phyloP scores from a whole-genome alignment of 1,140 invertebrate genomes.

The Proales similis region DNA sequence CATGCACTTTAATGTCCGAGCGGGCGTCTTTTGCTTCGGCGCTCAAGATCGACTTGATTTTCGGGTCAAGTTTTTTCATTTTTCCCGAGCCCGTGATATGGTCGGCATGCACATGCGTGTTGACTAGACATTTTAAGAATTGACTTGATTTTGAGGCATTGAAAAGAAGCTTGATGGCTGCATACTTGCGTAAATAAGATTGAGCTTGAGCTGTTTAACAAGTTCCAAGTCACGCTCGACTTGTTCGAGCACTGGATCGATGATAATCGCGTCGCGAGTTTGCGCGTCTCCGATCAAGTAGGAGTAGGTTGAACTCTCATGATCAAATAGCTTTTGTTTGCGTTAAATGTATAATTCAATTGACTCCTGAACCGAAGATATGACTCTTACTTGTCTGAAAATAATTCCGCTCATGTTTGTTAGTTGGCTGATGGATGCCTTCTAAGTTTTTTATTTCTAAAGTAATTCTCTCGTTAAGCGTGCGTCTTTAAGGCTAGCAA shows the following conservation, averaged over 20 bases:
- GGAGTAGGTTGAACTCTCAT: slow-evolving; percentile 82
- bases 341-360: too few species aligned
- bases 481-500: too few species aligned
- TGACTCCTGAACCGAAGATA: too few species aligned
- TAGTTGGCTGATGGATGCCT: too few species aligned
- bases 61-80: slow-evolving; percentile 69
- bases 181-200: slow-evolving; percentile 76
- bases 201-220: slow-evolving; percentile 53
- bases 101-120: slow-evolving; percentile 98
- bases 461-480: too few species aligned
- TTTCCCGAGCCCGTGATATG: slow-evolving; percentile 87
- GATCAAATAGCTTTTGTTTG: slow-evolving; percentile 87
- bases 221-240: slow-evolving; percentile 53
- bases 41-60: neutral
- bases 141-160: neutral
- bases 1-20: slow-evolving; percentile 68
- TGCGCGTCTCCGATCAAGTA: slow-evolving; percentile 79
- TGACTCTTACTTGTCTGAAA: too few species aligned
- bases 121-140: slow-evolving; percentile 60
- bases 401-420: too few species aligned
- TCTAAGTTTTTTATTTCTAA: too few species aligned
- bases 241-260: slow-evolving; percentile 86
- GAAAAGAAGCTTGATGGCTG: neutral
- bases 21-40: slow-evolving; percentile 1
- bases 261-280: slow-evolving; percentile 73